A percentile compares a stretch with the other conserved stretches of the same genome.
These are phyloP conservation scores for Melanotaenia pygmaea DNA, from an alignment of 2,797 vertebrate species.

Conservation along the genomic window DNA sequence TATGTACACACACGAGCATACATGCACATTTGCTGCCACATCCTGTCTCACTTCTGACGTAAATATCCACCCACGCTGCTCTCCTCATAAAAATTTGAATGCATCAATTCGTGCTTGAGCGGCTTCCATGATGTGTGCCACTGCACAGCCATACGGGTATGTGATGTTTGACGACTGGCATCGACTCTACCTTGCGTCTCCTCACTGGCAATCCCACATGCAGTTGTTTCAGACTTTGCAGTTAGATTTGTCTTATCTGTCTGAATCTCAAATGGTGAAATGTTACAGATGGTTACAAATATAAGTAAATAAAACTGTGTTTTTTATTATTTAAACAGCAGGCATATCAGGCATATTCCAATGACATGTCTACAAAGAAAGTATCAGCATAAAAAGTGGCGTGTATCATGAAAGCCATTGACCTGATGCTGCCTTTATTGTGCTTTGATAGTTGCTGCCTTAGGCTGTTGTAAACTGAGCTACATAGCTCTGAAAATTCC, in stretches of 20 bases:
- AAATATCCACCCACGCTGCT: constrained; percentile 57
- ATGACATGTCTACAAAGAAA: constrained; percentile 12
- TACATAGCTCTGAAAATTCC: neutral
- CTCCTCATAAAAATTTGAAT: constrained; percentile 75
- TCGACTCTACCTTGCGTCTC: constrained; percentile 26
- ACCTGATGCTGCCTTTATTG: constrained; percentile 23
- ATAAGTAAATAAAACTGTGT: constrained; percentile 1
- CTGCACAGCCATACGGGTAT: constrained; percentile 36
- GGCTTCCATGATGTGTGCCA: constrained; percentile 55
- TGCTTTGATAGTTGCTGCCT: constrained; percentile 19
- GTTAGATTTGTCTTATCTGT: constrained; percentile 6
- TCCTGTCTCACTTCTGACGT: constrained; percentile 49
- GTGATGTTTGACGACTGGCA: constrained; percentile 30
- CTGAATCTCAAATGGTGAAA: constrained; percentile 17
- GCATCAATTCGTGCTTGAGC: constrained; percentile 43
- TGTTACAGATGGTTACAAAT: neutral
- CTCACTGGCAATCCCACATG: neutral
- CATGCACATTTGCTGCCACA: constrained; percentile 27
- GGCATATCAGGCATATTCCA: neutral
- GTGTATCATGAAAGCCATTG: constrained; percentile 10
- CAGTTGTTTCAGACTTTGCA: constrained; percentile 18
- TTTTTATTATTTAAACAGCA: constrained; percentile 20
- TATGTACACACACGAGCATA: neutral
- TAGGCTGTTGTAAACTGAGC: constrained; percentile 14
- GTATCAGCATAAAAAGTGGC: neutral